Evolutionary conservation across 2,797 vertebrate genomes (phyloP).

Genomic region (Hylomyscus alleni): DNA sequence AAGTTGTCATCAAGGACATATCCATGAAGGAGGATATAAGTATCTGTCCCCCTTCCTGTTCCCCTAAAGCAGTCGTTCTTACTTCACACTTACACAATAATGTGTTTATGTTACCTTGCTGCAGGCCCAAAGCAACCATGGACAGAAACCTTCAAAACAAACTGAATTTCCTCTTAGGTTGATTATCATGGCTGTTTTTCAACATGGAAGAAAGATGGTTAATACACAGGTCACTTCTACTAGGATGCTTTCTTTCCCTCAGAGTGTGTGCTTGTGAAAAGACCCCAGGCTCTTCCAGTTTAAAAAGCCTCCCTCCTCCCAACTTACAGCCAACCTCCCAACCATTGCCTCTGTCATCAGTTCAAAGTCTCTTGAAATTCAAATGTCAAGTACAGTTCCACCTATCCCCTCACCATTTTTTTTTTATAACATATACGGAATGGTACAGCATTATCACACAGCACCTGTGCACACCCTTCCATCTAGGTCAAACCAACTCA

Average conservation of each 20-base stretch:
- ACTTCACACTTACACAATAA: neutral
- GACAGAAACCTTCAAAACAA: neutral
- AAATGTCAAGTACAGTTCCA: neutral
- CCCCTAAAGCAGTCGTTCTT: neutral
- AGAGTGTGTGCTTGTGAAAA: neutral
- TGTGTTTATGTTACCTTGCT: neutral
- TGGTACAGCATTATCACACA: neutral
- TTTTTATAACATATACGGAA: neutral
- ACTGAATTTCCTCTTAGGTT: neutral
- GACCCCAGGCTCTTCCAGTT: neutral
- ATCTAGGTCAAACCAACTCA: neutral
- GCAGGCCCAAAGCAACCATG: neutral
- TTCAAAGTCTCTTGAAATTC: conserved; percentile 5
- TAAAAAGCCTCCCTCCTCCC: neutral
- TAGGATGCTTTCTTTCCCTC: neutral
- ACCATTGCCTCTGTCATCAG: neutral
- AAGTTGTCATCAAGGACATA: neutral
- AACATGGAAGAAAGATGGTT: neutral
- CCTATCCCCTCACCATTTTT: neutral
- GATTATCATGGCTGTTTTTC: neutral
- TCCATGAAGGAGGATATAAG: neutral
- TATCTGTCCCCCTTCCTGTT: too few species aligned
- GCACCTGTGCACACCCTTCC: neutral
- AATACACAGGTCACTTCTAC: neutral
- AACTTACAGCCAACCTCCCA: too few species aligned